Conservation (phyloP, 2,888 invertebrate genomes). For the Toxonevra muliebris region DNA sequence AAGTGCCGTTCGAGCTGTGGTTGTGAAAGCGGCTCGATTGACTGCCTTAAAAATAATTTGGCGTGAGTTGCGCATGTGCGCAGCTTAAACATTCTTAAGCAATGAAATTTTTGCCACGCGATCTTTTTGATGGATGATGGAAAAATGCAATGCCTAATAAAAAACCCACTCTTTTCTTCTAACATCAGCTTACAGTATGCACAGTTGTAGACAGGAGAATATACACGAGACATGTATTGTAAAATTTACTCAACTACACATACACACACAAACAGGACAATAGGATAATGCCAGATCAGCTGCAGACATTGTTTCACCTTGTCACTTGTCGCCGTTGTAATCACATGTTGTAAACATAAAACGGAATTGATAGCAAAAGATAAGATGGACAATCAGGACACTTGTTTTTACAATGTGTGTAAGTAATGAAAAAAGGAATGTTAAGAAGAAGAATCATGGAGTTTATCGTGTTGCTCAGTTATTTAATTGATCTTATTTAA, state of each 20-base stretch:
- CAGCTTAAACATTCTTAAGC: slow-evolving; percentile 15
- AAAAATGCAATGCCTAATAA: not conserved
- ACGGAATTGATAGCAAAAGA: not conserved
- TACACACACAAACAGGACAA: too few species aligned
- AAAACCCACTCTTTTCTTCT: too few species aligned
- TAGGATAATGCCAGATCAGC: slow-evolving; percentile 7
- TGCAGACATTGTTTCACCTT: slow-evolving; percentile 34
- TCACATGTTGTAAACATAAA: slow-evolving; percentile 4
- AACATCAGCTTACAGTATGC: too few species aligned
- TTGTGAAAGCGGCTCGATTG: slow-evolving; percentile 27
- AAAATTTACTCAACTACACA: not conserved
- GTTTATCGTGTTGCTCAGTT: too few species aligned
- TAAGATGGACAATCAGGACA: not conserved
- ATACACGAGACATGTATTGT: not conserved
- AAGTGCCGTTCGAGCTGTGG: slow-evolving; percentile 9
- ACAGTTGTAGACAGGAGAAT: too few species aligned
- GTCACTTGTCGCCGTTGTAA: slow-evolving; percentile 21
- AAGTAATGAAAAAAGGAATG: too few species aligned
- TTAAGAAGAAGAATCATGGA: too few species aligned
- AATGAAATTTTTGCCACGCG: slow-evolving; percentile 44
- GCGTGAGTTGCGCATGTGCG: slow-evolving; percentile 53
- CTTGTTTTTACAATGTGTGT: too few species aligned
- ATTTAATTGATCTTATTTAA: too few species aligned
- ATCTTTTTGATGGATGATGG: slow-evolving; percentile 45
- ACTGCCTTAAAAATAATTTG: slow-evolving; percentile 44